Percentiles rank a stretch among this genome's conserved stretches.
These are phyloP conservation scores for Morpho deidamia DNA, from an alignment of 2,888 invertebrate genomes.

Conservation along the genomic window DNA sequence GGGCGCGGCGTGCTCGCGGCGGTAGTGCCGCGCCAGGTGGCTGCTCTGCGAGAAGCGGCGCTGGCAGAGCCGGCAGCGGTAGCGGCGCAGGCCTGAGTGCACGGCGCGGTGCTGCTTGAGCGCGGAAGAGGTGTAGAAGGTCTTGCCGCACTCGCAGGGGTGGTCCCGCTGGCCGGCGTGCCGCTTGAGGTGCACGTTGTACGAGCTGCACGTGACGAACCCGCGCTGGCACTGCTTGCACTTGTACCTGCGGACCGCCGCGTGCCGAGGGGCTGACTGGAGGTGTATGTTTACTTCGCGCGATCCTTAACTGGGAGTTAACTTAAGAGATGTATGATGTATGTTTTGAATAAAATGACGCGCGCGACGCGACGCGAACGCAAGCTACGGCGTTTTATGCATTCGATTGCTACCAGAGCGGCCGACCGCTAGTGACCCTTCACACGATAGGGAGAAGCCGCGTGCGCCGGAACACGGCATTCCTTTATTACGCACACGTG, in stretches of 20 bases:
- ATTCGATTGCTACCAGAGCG: too few relatives aligned
- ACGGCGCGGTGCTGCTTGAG: slow-evolving; percentile 66
- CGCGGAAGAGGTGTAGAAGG: slow-evolving; percentile 66
- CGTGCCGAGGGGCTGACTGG: too few relatives aligned
- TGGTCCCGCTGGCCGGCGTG: slow-evolving; percentile 69
- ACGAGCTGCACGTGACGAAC: slow-evolving; percentile 64
- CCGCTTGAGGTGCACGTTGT: slow-evolving; percentile 61
- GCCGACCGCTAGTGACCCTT: too few relatives aligned
- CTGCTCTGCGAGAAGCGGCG: slow-evolving; percentile 66
- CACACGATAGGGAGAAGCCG: too few relatives aligned
- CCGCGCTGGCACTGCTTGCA: slow-evolving; percentile 64
- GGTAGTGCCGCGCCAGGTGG: slow-evolving; percentile 63
- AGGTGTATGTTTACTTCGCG: too few relatives aligned
- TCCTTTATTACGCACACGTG: too few relatives aligned
- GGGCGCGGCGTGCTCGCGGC: slow-evolving; percentile 59
- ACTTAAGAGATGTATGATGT: too few relatives aligned
- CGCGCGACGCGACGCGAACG: too few relatives aligned
- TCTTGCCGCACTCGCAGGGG: slow-evolving; percentile 66
- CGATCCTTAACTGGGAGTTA: too few relatives aligned
- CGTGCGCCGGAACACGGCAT: too few relatives aligned
- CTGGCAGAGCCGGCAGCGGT: slow-evolving; percentile 66
- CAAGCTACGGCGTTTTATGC: too few relatives aligned
- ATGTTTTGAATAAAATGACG: too few relatives aligned
- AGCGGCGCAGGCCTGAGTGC: slow-evolving; percentile 67
- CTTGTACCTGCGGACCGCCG: slow-evolving; percentile 42